A percentile compares a stretch with the other conserved stretches of the same genome.
These are phyloP conservation scores for Pararge aegeria DNA, from an alignment of 1,140 invertebrate species.

Conservation along the genomic window DNA sequence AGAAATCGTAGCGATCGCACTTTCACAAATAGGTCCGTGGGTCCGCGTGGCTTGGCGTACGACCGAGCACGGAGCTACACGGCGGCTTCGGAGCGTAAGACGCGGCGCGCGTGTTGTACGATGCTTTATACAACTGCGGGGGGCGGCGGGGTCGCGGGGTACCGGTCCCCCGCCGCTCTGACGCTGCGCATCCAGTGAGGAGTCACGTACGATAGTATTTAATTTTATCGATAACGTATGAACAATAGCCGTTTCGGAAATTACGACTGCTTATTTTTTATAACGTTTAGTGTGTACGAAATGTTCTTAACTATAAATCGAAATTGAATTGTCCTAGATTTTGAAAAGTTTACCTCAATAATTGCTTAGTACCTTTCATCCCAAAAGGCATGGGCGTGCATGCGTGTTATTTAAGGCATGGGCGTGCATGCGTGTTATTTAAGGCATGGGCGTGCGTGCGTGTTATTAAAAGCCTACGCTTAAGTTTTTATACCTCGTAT, in stretches of 20 bases:
- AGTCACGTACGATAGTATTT: slow-evolving; percentile 9
- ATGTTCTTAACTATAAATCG: too few relatives aligned
- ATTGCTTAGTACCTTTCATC: too few relatives aligned
- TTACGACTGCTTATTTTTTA: not conserved
- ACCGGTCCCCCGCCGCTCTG: slow-evolving; percentile 37
- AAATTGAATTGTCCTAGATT: not conserved
- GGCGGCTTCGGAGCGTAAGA: slow-evolving; percentile 55
- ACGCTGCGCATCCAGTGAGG: slow-evolving; percentile 50
- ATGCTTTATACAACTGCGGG: slow-evolving; percentile 51
- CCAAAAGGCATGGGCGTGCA: too few relatives aligned
- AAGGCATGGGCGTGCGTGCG: too few relatives aligned
- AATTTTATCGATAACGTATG: slow-evolving; percentile 18
- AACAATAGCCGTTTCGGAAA: not conserved
- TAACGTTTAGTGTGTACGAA: not conserved
- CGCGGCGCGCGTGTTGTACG: slow-evolving; percentile 62
- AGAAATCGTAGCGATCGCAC: slow-evolving; percentile 65
- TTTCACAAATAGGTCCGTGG: slow-evolving; percentile 61
- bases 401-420: too few relatives aligned
- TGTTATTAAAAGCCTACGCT: too few relatives aligned
- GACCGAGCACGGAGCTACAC: slow-evolving; percentile 45
- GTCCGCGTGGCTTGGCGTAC: slow-evolving; percentile 55
- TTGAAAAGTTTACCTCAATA: not conserved
- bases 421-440: too few relatives aligned
- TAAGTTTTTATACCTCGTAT: too few relatives aligned
- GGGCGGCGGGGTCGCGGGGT: slow-evolving; percentile 29